A percentile compares a stretch with the other conserved stretches of the same genome.
Conservation (phyloP, 2,797 vertebrate genomes). For the Serranus cabrilla region DNA sequence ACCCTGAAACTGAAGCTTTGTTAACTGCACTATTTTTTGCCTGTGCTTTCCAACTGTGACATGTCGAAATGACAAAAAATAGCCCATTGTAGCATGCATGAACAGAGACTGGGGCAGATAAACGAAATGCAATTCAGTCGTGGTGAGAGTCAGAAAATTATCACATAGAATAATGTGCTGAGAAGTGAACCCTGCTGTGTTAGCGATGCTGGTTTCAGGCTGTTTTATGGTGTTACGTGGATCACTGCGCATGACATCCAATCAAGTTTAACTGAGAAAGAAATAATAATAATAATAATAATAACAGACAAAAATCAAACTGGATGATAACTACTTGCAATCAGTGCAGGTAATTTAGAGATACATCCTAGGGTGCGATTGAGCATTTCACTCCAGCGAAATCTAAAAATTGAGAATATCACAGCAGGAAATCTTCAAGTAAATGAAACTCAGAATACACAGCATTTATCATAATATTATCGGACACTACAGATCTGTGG, state of each 20-base stretch:
- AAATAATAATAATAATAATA: too few species aligned
- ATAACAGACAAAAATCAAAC: neutral
- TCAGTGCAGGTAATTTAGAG: neutral
- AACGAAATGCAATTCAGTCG: neutral
- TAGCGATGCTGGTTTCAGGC: constrained; percentile 18
- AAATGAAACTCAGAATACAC: too few species aligned
- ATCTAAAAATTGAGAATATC: too few species aligned
- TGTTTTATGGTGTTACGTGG: constrained; percentile 2
- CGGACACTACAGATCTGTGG: too few species aligned
- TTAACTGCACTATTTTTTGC: too few species aligned
- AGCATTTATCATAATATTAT: too few species aligned
- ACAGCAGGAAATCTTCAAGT: too few species aligned
- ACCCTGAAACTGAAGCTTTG: neutral
- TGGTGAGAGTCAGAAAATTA: constrained; percentile 10
- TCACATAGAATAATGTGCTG: neutral
- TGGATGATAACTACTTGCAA: neutral
- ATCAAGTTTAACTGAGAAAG: neutral
- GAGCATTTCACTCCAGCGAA: neutral
- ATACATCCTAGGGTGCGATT: too few species aligned
- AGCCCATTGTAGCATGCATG: neutral
- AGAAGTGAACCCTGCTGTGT: constrained; percentile 2
- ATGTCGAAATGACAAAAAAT: neutral
- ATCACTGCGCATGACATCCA: neutral
- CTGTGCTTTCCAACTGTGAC: neutral
- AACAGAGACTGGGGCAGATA: neutral